Percentiles rank a stretch among this genome's conserved stretches.
Conservation (phyloP, 2,113 vertebrate species). For the Thymallus thymallus region DNA sequence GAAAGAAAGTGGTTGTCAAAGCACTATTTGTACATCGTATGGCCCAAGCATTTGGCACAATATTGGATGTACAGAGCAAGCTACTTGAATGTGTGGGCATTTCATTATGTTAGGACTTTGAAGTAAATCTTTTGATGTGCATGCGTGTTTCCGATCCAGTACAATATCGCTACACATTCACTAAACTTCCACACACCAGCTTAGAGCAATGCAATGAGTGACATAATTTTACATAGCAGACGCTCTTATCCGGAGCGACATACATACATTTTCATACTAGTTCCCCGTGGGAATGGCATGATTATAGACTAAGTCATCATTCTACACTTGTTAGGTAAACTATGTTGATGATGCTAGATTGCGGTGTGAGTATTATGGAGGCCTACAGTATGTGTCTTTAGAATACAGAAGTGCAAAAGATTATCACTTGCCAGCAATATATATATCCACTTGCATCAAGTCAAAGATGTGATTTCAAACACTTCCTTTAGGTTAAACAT, state of each 20-base stretch:
- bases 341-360: too few species aligned
- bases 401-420: too few species aligned
- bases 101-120: slow-evolving; percentile 65
- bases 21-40: slow-evolving; percentile 42
- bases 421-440: too few species aligned
- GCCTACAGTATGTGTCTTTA: too few species aligned
- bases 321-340: too few species aligned
- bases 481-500: slow-evolving; percentile 36
- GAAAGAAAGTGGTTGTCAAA: slow-evolving; percentile 52
- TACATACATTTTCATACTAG: too few species aligned
- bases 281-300: too few species aligned
- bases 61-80: slow-evolving; percentile 42
- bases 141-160: slow-evolving; percentile 47
- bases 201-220: background rate
- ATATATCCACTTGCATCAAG: too few species aligned
- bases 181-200: background rate
- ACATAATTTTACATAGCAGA: too few species aligned
- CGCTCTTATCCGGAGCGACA: too few species aligned
- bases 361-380: too few species aligned
- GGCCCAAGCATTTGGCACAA: slow-evolving; percentile 50
- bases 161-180: slow-evolving; percentile 9
- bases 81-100: slow-evolving; percentile 55
- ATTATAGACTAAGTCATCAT: too few species aligned
- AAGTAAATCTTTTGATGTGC: slow-evolving; percentile 64
- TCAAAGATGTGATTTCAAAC: background rate